Percentiles rank a stretch among this genome's conserved stretches.
These are phyloP conservation scores for Varanus komodoensis DNA, from an alignment of 2,113 vertebrate genomes.

Conservation along the genomic window DNA sequence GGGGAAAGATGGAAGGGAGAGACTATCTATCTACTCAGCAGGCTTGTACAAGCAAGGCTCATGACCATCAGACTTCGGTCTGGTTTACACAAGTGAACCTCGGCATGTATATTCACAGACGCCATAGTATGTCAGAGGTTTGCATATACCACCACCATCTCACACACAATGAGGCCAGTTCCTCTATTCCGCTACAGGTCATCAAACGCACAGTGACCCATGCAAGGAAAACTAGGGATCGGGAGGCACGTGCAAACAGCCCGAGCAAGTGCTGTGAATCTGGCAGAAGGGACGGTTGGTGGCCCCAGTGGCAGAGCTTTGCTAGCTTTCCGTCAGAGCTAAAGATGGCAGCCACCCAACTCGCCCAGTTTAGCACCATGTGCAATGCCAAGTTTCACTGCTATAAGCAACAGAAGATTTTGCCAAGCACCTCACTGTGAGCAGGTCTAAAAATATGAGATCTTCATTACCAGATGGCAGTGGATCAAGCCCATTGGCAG, in stretches of 20 bases:
- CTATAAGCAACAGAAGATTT: slow-evolving; percentile 20
- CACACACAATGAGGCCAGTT: background rate
- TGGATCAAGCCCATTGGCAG: slow-evolving; percentile 35
- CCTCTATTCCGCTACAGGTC: background rate
- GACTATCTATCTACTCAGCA: background rate
- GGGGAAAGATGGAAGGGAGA: background rate
- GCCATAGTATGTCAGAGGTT: no score
- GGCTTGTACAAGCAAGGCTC: background rate
- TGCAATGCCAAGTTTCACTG: slow-evolving; percentile 10
- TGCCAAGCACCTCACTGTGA: slow-evolving; percentile 24
- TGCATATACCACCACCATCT: background rate
- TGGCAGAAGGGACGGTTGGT: background rate
- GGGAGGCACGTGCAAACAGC: background rate
- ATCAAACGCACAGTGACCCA: background rate
- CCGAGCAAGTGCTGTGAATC: background rate
- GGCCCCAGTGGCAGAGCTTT: background rate
- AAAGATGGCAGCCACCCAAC: slow-evolving; percentile 16
- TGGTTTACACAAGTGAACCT: background rate
- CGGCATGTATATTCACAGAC: background rate
- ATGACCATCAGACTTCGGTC: background rate
- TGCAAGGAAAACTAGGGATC: background rate
- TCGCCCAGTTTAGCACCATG: slow-evolving; percentile 5
- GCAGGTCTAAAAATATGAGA: slow-evolving; percentile 39
- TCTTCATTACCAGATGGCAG: slow-evolving; percentile 41
- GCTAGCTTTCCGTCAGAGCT: background rate